These are phyloP conservation scores for Leptatherina wallacei DNA, from an alignment of 2,797 vertebrate genomes.

Conservation along the genomic window DNA sequence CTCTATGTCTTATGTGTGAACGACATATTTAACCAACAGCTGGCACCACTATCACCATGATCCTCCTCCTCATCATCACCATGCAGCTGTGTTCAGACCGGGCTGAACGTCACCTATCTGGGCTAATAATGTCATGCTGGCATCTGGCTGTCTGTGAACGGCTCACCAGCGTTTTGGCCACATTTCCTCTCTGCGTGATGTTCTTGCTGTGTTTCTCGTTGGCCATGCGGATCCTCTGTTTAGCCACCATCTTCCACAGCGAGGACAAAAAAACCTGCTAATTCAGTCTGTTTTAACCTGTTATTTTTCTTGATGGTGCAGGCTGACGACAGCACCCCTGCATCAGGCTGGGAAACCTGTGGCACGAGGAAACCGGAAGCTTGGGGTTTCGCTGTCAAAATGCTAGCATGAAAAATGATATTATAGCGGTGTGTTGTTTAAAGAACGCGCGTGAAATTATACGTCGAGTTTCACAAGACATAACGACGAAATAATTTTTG, in stretches of 20 bases:
- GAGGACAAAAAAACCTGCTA: slow-evolving; percentile 15
- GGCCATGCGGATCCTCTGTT: slow-evolving; percentile 97
- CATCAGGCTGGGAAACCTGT: slow-evolving; percentile 29
- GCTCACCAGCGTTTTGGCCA: slow-evolving; percentile 92
- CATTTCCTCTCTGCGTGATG: slow-evolving; percentile 96
- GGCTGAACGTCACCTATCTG: slow-evolving; percentile 63
- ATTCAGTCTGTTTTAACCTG: slow-evolving; percentile 25
- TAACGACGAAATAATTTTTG: fast-evolving
- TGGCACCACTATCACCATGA: slow-evolving; percentile 9
- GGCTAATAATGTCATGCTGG: slow-evolving; percentile 52
- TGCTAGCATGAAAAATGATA: fast-evolving
- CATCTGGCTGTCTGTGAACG: slow-evolving; percentile 39
- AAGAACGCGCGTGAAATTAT: fast-evolving
- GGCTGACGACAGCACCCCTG: slow-evolving; percentile 61
- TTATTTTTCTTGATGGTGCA: slow-evolving; percentile 57
- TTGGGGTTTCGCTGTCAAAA: background rate
- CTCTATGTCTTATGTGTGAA: background rate
- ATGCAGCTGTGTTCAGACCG: slow-evolving; percentile 24
- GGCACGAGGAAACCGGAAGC: slow-evolving; percentile 22
- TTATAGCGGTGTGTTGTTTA: fast-evolving
- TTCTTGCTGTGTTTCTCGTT: slow-evolving; percentile 99
- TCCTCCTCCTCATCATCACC: background rate
- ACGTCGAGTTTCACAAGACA: fast-evolving
- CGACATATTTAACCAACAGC: background rate
- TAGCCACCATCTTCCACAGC: slow-evolving; percentile 90